A percentile compares a stretch with the other conserved stretches of the same genome.
These are phyloP conservation scores for Tinamus guttatus DNA, from an alignment of 2,113 vertebrate genomes.

Conservation along the genomic window DNA sequence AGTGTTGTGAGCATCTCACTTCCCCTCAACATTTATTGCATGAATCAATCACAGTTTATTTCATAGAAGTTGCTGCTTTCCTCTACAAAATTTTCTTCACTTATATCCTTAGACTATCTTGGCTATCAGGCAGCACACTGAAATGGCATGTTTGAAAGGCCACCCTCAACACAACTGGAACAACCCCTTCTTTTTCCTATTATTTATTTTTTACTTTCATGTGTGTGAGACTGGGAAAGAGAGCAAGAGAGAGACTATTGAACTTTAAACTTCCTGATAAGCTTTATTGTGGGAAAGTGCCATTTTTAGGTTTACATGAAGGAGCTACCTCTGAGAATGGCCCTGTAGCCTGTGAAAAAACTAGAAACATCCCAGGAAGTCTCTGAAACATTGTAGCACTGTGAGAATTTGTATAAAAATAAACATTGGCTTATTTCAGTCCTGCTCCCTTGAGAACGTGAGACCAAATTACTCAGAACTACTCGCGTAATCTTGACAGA, in stretches of 20 bases:
- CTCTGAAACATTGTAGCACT: slow-evolving; percentile 83
- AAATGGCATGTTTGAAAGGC: slow-evolving; percentile 18
- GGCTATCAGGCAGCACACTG: neutral
- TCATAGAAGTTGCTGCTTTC: neutral
- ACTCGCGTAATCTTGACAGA: slow-evolving; percentile 80
- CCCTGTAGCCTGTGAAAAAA: slow-evolving; percentile 83
- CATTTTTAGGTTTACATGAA: slow-evolving; percentile 89
- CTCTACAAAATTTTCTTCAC: neutral
- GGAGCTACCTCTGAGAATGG: slow-evolving; percentile 89
- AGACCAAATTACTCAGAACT: slow-evolving; percentile 79
- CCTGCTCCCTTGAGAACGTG: slow-evolving; percentile 79
- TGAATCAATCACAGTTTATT: neutral
- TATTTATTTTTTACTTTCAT: slow-evolving; percentile 61
- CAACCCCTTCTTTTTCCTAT: slow-evolving; percentile 59
- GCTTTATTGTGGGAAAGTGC: slow-evolving; percentile 89
- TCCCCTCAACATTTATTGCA: neutral
- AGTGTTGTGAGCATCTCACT: neutral
- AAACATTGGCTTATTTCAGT: slow-evolving; percentile 89
- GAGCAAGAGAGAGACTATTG: slow-evolving; percentile 68
- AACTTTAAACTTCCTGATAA: slow-evolving; percentile 86
- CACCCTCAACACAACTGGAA: slow-evolving; percentile 58
- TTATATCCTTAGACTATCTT: neutral
- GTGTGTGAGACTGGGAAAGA: slow-evolving; percentile 56
- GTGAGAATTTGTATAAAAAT: slow-evolving; percentile 89
- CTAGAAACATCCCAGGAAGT: slow-evolving; percentile 88